Evolutionary conservation across 1,140 invertebrate genomes (phyloP), one percentile per base, ranked within the genome.

Genomic region (Pentalonia nigronervosa): DNA sequence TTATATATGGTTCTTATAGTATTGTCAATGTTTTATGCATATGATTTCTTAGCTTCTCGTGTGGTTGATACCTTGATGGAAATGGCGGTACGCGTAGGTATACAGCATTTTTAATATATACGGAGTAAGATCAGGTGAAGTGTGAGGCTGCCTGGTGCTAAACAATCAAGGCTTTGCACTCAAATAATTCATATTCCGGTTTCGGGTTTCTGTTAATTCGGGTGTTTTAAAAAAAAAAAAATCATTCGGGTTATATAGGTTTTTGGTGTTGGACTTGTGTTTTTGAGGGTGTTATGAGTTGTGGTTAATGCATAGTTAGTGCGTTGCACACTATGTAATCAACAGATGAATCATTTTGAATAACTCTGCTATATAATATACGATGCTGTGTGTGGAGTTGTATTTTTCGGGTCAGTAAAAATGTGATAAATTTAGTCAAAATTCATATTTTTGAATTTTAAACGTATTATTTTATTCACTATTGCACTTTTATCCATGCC

Each of bases 71-170:
- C 21, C 50, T 53, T 53, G 20, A 53, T 21, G 50, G 21, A 53
- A 53, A 53, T 21, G 21, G 50, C 21, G 21, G 48, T 50, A 50
- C 48, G 7, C 17, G 17, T 14, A 14, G 0, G 17, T 50, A 53
- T 3, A 21, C 50, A 53, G 21, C 21, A 21, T 53, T 3, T 53
- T 53, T 53, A 53, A 21, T 21, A 53, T 3, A 53, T 20, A 21
- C 21, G 50, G 3, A 53, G 50, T 53, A 21, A 53, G 50, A 53
- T 53, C 20, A 11, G 50, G 50, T 53, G 21, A 53, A 7, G 6
- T 21, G 0, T 1, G 4, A 53, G 20, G 0, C 50, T 3, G 20
- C 17, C 1, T 0, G 9, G 9, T 21, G 2, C 9, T 6, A 53
- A 53, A 14, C 48, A 50, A 50, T 50, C 17, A 3, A 3, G 11